Evolutionary conservation across 2,888 invertebrate genomes (phyloP).

Genomic region (Fragum whitleyi): DNA sequence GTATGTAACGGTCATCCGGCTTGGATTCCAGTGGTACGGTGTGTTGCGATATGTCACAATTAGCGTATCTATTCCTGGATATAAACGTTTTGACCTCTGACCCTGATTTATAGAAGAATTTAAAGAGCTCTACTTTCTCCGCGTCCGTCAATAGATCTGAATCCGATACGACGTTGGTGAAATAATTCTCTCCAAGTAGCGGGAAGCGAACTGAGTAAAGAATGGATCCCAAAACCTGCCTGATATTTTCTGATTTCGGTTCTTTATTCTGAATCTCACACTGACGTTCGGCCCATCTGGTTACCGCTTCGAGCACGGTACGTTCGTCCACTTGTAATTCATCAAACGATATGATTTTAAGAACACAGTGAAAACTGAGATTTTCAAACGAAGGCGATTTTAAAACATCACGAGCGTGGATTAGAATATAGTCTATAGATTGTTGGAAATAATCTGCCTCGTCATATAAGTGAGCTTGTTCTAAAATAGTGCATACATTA

Average conservation of each 20-base stretch:
- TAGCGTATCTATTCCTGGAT: slow-evolving; percentile 55
- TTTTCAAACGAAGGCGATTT: slow-evolving; percentile 63
- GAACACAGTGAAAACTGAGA: slow-evolving; percentile 61
- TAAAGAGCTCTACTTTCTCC: slow-evolving; percentile 72
- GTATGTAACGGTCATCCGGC: slow-evolving; percentile 57
- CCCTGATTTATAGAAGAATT: slow-evolving; percentile 68
- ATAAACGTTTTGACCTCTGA: slow-evolving; percentile 49
- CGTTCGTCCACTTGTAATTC: slow-evolving; percentile 69
- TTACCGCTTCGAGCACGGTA: slow-evolving; percentile 59
- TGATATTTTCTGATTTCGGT: slow-evolving; percentile 54
- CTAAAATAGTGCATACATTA: slow-evolving; percentile 70
- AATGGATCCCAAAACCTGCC: slow-evolving; percentile 62
- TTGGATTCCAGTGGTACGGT: slow-evolving; percentile 44
- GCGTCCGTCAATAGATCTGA: slow-evolving; percentile 62
- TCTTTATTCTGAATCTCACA: slow-evolving; percentile 62
- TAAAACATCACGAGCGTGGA: slow-evolving; percentile 64
- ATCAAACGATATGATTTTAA: slow-evolving; percentile 61
- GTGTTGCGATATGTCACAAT: slow-evolving; percentile 51
- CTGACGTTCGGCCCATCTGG: slow-evolving; percentile 65
- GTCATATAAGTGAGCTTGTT: slow-evolving; percentile 72
- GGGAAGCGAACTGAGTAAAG: slow-evolving; percentile 70
- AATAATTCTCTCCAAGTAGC: slow-evolving; percentile 66
- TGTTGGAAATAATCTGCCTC: slow-evolving; percentile 66
- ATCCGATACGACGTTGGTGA: slow-evolving; percentile 69
- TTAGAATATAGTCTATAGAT: slow-evolving; percentile 66